Conservation (phyloP, 2,888 invertebrate species). For the Tachystola acroxantha region DNA sequence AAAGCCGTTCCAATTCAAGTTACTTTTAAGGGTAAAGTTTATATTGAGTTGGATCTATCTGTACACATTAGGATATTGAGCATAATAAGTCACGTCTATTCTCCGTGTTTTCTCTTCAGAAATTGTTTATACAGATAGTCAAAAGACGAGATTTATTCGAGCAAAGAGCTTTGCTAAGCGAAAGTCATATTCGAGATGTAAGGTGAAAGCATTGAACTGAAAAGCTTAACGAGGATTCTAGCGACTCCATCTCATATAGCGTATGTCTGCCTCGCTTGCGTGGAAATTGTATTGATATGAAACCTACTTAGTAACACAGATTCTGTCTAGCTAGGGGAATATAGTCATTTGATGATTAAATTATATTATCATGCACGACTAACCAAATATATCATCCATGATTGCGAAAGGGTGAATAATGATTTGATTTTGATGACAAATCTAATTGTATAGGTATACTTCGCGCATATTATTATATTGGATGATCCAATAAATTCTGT, state of each 20-base stretch:
- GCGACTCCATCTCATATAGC: conserved; percentile 13
- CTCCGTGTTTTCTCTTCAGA: conserved; percentile 7
- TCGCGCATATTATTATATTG: no score
- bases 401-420: no score
- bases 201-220: conserved; percentile 18
- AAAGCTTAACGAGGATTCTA: conserved; percentile 21
- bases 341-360: no score
- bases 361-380: no score
- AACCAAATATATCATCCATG: no score
- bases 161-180: conserved; percentile 15
- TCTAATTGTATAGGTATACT: no score
- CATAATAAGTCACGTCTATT: no score
- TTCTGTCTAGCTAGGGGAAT: no score
- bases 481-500: no score
- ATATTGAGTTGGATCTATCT: no score
- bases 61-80: no score
- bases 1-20: conserved; percentile 1
- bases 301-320: background rate
- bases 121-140: background rate
- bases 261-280: conserved; percentile 3
- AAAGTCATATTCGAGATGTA: conserved; percentile 16
- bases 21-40: conserved; percentile 8
- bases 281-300: conserved; percentile 11
- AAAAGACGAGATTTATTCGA: conserved; percentile 3
- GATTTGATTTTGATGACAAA: no score